These are phyloP conservation scores for Platycercus adscitus DNA, from an alignment of 2,113 vertebrate species.

Conservation along the genomic window DNA sequence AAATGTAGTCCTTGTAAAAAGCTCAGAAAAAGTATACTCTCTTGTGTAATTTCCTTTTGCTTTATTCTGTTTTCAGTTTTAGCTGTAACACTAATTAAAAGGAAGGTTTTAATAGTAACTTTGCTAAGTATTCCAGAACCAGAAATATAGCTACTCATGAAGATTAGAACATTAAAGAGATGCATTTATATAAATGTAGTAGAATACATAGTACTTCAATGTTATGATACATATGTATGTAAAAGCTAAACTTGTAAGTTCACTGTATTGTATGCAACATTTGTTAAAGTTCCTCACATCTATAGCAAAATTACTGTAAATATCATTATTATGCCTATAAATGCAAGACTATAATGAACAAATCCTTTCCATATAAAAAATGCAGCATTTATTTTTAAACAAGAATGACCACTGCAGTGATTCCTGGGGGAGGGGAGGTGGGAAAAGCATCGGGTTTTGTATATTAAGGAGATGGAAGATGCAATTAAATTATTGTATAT, in stretches of 20 bases:
- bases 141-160: neutral
- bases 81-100: neutral
- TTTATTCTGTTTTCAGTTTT: neutral
- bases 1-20: neutral
- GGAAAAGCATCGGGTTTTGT: neutral
- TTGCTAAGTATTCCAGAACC: neutral
- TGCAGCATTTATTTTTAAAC: neutral
- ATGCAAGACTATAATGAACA: neutral
- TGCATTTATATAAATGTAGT: neutral
- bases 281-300: neutral
- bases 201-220: neutral
- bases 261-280: neutral
- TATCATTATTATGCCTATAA: neutral
- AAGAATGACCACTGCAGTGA: neutral
- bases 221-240: neutral
- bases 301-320: neutral
- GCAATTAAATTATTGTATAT: neutral
- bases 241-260: neutral
- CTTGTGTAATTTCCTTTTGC: neutral
- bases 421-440: neutral
- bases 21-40: neutral
- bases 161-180: neutral
- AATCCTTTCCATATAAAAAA: neutral
- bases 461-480: neutral
- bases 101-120: neutral